Evolutionary conservation across 1,140 invertebrate species (phyloP).

Genomic region (Schlechtendalia chinensis): DNA sequence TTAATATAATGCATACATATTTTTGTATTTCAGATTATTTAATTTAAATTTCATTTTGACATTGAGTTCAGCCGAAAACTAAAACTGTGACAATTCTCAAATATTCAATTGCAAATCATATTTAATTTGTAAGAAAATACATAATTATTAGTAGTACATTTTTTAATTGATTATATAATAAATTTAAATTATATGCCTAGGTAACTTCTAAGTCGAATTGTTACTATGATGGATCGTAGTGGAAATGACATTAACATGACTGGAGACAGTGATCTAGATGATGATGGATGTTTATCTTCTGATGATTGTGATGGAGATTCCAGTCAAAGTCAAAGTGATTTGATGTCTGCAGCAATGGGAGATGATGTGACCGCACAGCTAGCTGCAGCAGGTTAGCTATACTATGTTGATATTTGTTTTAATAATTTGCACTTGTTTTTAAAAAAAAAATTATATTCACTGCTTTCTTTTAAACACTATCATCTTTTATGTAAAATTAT

Average conservation of each 20-base stretch:
- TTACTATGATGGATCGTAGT: slow-evolving; percentile 43
- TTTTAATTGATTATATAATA: neutral
- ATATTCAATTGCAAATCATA: too few species aligned
- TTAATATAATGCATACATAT: neutral
- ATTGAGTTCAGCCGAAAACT: neutral
- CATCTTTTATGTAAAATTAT: too few species aligned
- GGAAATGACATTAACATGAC: slow-evolving; percentile 50
- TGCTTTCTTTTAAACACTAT: neutral
- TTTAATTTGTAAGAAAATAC: neutral
- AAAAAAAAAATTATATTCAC: slow-evolving; percentile 16
- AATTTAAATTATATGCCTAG: neutral
- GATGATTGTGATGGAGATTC: slow-evolving; percentile 47
- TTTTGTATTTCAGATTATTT: slow-evolving; percentile 13
- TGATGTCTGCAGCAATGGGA: slow-evolving; percentile 77
- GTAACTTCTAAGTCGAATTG: neutral
- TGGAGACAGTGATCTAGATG: slow-evolving; percentile 61
- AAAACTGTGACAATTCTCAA: neutral
- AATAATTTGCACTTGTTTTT: slow-evolving; percentile 53
- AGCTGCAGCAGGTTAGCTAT: slow-evolving; percentile 81
- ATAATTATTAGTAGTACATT: neutral
- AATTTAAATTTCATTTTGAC: neutral
- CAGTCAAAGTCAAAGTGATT: slow-evolving; percentile 59
- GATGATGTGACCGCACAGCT: slow-evolving; percentile 94
- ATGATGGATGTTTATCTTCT: slow-evolving; percentile 69
- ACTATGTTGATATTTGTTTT: slow-evolving; percentile 60